Evolutionary conservation across 1,140 invertebrate species (phyloP).

Genomic region (Amphibalanus amphitrite): DNA sequence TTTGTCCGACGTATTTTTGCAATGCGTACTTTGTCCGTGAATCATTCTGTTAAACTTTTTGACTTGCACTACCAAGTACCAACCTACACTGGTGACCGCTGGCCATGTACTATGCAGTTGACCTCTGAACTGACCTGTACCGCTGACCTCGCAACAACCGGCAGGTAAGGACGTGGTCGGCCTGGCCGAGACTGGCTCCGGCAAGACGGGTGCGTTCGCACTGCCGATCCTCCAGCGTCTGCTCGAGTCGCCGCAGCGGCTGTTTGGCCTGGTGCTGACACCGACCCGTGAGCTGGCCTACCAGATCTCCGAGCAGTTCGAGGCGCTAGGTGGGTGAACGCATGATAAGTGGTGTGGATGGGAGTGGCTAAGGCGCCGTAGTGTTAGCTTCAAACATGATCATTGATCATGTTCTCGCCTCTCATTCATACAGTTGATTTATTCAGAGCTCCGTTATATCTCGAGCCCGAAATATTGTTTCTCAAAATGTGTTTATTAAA

Average conservation of each 20-base stretch:
- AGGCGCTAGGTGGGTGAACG: slow-evolving; percentile 26
- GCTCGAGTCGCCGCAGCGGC: slow-evolving; percentile 73
- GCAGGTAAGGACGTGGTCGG: slow-evolving; percentile 83
- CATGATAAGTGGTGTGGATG: background rate
- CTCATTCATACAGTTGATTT: too few relatives aligned
- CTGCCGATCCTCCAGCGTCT: slow-evolving; percentile 84
- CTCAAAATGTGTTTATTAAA: too few relatives aligned
- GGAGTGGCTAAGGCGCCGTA: too few relatives aligned
- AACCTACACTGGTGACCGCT: background rate
- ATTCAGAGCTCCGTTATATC: too few relatives aligned
- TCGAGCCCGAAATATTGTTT: too few relatives aligned
- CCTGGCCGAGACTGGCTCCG: slow-evolving; percentile 91
- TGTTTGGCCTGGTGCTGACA: slow-evolving; percentile 86
- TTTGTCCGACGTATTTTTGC: background rate
- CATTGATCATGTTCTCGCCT: too few relatives aligned
- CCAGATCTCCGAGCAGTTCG: slow-evolving; percentile 42
- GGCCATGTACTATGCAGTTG: background rate
- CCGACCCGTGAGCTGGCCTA: slow-evolving; percentile 90
- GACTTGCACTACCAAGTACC: background rate
- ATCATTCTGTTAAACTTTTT: background rate
- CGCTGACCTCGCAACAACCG: background rate
- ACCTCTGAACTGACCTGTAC: too few relatives aligned
- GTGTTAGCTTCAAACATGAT: too few relatives aligned
- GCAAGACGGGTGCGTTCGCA: slow-evolving; percentile 95
- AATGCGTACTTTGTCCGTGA: background rate